A percentile compares a stretch with the other conserved stretches of the same genome.
Evolutionary conservation across 2,113 vertebrate genomes (phyloP).

Genomic region (Lepisosteus oculatus): DNA sequence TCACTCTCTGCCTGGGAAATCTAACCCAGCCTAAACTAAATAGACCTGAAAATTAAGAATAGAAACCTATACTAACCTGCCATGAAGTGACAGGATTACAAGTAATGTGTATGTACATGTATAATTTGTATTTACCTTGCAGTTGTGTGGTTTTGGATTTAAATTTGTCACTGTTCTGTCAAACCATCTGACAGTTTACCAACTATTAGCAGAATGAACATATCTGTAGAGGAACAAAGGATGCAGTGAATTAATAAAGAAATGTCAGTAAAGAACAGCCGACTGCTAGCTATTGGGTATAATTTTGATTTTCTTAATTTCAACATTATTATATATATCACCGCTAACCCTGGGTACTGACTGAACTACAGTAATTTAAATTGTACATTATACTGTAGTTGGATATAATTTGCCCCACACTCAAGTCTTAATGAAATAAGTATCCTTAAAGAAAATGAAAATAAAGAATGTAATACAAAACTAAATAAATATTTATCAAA

Average conservation of each 20-base stretch:
- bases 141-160: slow-evolving; percentile 54
- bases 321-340: no score
- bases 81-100: slow-evolving; percentile 40
- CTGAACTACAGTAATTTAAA: not conserved
- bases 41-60: slow-evolving; percentile 27
- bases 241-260: not conserved
- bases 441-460: slow-evolving; percentile 4
- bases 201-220: not conserved
- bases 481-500: slow-evolving; percentile 18
- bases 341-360: no score
- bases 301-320: not conserved
- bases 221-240: not conserved
- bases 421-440: slow-evolving; percentile 4
- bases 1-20: slow-evolving; percentile 33
- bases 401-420: not conserved
- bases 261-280: not conserved
- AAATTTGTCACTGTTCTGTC: slow-evolving; percentile 43
- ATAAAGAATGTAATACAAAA: slow-evolving; percentile 18
- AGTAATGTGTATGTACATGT: slow-evolving; percentile 41
- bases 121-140: slow-evolving; percentile 34
- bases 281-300: not conserved
- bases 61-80: slow-evolving; percentile 42
- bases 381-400: not conserved
- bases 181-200: slow-evolving; percentile 4
- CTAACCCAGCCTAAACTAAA: slow-evolving; percentile 28